Conservation (phyloP, 2,888 invertebrate species). For the Drosophila stalkeri region DNA sequence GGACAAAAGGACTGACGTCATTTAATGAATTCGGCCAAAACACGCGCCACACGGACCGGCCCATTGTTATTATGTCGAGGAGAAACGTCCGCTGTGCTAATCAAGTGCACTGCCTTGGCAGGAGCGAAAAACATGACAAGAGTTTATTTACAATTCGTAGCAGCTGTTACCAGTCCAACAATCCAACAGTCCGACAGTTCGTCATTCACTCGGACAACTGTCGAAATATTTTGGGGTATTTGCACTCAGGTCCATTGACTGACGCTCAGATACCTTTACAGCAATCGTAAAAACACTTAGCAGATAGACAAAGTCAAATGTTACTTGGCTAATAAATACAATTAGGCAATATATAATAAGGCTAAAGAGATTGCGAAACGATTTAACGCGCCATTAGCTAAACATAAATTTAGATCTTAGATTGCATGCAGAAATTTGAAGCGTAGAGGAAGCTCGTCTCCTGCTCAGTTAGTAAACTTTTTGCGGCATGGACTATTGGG, state of each 20-base stretch:
- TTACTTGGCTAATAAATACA: background rate
- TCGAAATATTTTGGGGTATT: background rate
- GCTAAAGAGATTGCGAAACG: background rate
- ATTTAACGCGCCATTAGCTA: background rate
- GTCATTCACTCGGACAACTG: background rate
- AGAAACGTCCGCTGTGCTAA: constrained; percentile 44
- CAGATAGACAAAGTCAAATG: background rate
- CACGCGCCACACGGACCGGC: constrained; percentile 18
- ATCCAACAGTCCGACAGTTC: background rate
- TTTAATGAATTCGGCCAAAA: constrained; percentile 45
- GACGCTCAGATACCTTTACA: constrained; percentile 25
- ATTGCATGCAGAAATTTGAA: constrained; percentile 6
- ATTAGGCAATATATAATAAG: background rate
- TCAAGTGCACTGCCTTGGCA: constrained; percentile 64
- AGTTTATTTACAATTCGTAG: constrained; percentile 32
- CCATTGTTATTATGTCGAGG: constrained; percentile 30
- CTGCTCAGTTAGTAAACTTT: constrained; percentile 17
- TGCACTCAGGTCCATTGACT: constrained; percentile 20
- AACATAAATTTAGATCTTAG: background rate
- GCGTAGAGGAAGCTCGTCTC: constrained; percentile 7
- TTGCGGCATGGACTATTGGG: background rate
- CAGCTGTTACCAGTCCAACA: constrained; percentile 42
- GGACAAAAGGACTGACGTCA: constrained; percentile 45
- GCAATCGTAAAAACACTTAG: constrained; percentile 38
- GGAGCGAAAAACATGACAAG: constrained; percentile 37